A percentile compares a stretch with the other conserved stretches of the same genome.
These are phyloP conservation scores for Dorcus hopei DNA, from an alignment of 2,888 invertebrate species.

Conservation along the genomic window DNA sequence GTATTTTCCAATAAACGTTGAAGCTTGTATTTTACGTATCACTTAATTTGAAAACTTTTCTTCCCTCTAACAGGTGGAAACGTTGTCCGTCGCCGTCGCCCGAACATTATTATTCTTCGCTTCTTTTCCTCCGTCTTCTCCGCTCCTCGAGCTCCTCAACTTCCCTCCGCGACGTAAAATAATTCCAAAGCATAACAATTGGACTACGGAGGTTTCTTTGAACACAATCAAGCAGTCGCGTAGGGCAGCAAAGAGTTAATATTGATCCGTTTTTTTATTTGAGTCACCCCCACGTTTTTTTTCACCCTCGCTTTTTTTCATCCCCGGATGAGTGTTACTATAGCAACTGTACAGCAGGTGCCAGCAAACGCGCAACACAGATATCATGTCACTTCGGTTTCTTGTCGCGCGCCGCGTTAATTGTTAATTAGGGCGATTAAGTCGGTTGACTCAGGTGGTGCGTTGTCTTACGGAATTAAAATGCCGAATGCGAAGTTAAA, in stretches of 20 bases:
- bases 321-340: constrained; percentile 62
- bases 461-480: too few relatives aligned
- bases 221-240: constrained; percentile 42
- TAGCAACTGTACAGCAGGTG: constrained; percentile 60
- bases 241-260: constrained; percentile 63
- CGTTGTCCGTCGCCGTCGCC: background rate
- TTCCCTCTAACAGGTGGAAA: too few relatives aligned
- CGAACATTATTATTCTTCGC: background rate
- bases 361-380: constrained; percentile 51
- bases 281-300: constrained; percentile 62
- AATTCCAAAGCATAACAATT: constrained; percentile 33
- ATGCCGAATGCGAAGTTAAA: too few relatives aligned
- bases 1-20: too few relatives aligned
- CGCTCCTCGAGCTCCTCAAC: background rate
- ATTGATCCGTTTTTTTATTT: constrained; percentile 66
- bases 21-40: too few relatives aligned
- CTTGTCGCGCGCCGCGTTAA: constrained; percentile 1
- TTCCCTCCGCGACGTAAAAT: constrained; percentile 5
- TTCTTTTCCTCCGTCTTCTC: background rate
- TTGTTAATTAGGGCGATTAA: background rate
- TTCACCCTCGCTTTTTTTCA: constrained; percentile 55
- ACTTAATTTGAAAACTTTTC: background rate
- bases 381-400: constrained; percentile 48
- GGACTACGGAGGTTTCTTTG: constrained; percentile 35
- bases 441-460: too few relatives aligned